A percentile compares a stretch with the other conserved stretches of the same genome.
phyloP scores from a whole-genome alignment of 92 coral and sea anemone species.

The Epizoanthus ramosus region DNA sequence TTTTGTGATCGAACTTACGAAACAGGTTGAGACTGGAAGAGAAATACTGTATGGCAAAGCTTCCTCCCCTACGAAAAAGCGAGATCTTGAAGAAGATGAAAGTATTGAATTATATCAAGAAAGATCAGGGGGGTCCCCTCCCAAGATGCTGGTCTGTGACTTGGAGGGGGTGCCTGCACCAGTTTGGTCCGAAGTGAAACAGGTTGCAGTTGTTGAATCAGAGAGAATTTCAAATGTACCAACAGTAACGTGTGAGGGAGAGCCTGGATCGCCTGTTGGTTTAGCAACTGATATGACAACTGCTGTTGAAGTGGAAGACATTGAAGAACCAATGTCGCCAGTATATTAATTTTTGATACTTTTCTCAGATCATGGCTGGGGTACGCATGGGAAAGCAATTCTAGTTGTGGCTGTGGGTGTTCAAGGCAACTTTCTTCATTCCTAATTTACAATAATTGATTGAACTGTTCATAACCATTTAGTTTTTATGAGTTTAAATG shows the following conservation, averaged over 20 bases:
- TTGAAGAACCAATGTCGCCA: constrained; percentile 40
- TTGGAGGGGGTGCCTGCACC: background rate
- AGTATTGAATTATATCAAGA: background rate
- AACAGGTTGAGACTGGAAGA: constrained; percentile 60
- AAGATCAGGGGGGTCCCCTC: background rate
- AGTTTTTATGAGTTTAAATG: no score
- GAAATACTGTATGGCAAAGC: constrained; percentile 64
- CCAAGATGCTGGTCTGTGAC: background rate
- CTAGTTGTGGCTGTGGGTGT: no score
- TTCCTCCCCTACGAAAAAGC: constrained; percentile 54
- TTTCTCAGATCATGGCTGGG: no score
- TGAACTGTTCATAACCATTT: no score
- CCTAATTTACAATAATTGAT: no score
- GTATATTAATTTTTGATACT: constrained; percentile 1
- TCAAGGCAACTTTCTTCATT: no score
- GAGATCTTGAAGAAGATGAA: background rate
- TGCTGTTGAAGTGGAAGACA: background rate
- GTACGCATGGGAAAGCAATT: no score
- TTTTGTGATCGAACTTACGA: constrained; percentile 73
- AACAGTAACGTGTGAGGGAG: background rate
- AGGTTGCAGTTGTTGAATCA: background rate
- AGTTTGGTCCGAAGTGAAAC: background rate
- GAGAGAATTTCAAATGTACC: background rate
- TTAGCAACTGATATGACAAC: background rate
- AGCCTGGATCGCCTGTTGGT: background rate